phyloP scores from a whole-genome alignment of 1,140 invertebrate genomes.

The Diorhabda sublineata region DNA sequence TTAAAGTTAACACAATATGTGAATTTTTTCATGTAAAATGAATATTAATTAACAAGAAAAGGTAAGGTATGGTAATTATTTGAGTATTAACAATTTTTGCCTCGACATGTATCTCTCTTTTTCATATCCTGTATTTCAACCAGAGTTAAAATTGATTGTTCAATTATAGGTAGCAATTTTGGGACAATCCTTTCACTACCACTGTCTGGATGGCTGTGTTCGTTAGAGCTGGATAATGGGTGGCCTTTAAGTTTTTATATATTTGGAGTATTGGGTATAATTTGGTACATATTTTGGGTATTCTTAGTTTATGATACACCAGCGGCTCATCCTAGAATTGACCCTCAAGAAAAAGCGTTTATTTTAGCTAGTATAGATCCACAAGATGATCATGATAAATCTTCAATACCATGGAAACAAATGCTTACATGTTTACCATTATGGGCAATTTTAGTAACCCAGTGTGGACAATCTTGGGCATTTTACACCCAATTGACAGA shows the following conservation, averaged over 20 bases:
- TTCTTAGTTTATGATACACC: slow-evolving; percentile 72
- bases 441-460: slow-evolving; percentile 82
- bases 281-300: slow-evolving; percentile 79
- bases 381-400: slow-evolving; percentile 41
- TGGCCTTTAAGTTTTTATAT: slow-evolving; percentile 80
- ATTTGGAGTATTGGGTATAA: slow-evolving; percentile 66
- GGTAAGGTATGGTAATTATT: too few relatives aligned
- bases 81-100: too few relatives aligned
- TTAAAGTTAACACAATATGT: too few relatives aligned
- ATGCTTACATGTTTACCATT: slow-evolving; percentile 78
- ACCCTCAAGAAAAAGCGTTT: slow-evolving; percentile 61
- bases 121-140: neutral
- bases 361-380: slow-evolving; percentile 59
- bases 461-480: slow-evolving; percentile 90
- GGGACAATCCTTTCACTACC: slow-evolving; percentile 74
- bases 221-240: slow-evolving; percentile 61
- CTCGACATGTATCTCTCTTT: neutral
- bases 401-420: slow-evolving; percentile 65
- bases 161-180: slow-evolving; percentile 60
- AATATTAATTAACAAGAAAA: too few relatives aligned
- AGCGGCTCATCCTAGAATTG: slow-evolving; percentile 73
- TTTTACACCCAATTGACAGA: slow-evolving; percentile 94
- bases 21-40: too few relatives aligned
- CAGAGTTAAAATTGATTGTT: neutral
- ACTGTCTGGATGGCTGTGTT: slow-evolving; percentile 69